Base-by-base conservation (phyloP, 64 coral and sea anemone genomes). In the Anthopleura sola region DNA sequence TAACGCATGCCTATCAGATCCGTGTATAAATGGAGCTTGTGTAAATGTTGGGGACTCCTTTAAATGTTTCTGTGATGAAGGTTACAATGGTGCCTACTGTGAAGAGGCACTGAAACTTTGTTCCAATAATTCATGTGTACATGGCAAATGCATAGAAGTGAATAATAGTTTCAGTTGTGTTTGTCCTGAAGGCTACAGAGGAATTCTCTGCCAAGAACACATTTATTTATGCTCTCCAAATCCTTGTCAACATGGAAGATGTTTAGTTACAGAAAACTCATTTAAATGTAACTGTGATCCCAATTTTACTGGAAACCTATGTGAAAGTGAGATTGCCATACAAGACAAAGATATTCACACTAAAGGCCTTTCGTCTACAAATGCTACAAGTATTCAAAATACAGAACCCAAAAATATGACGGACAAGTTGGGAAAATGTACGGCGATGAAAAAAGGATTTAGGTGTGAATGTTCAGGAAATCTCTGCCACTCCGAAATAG, bases 221-320 rank as follows among this genome's bases (percentile, higher is more conserved):
- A n/a, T 82, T 20, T 20, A 80, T 28, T 18, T 62, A 7, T 97
- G 95, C 36, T 60, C 60, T 5, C 58, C 81, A 57, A 93, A 86
- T 48, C 87, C 91, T 49, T 97, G 95, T 85, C 18, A 60, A 26
- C 71, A 97, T 78, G 95, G 95, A 18, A 57, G 46, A 3, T 97
- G 95, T 58, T 60, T 71, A 0, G 60, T 71, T 24, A 57, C 44
- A 40, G 31, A 81, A 6, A 11, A 24, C 36, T 53, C 64, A 15
- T 93, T 93, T 36, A 84, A 74, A 49, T 97, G 95, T 68, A 37
- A 87, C 16, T 77, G 82, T 47, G 49, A 56, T 21, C 48, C 5
- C 16, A 49, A 32, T 37, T 76, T 50, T 49, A 78, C 66, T 58
- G 91, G 94, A 57, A n/a, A 83, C 13, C 8, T 71, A 29, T 89